Base-by-base conservation (phyloP, 2,888 invertebrate genomes). In the Drosophila aldrichi region DNA sequence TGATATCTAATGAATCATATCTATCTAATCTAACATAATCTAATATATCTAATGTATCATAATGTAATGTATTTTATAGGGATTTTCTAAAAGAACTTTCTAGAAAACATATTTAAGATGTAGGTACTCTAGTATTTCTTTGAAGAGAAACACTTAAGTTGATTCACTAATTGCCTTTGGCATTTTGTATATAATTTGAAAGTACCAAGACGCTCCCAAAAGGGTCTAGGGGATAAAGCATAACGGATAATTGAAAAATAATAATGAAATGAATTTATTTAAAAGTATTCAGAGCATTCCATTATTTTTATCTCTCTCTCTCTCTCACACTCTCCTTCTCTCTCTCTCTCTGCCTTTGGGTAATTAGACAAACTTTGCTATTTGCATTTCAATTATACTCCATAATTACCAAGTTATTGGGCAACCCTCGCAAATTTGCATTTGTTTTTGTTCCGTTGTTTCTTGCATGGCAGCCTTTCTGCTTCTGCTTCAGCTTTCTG, bases 401-500 rank as follows among this genome's bases (percentile, higher is more conserved):
- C 1, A 34, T 34, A 34, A 20, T 51, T 34, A 20, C 1, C 51
- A 57, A 61, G 34, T 58, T 44, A 12, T 52, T 1, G 29, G 61
- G 16, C 63, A 9, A 16, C 80, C 55, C 80, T 80, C 77, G 55
- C 22, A 12, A 20, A 36, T 41, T 52, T 18, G 41, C n/a, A 40
- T 55, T 43, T 60, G 20, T 1, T 56, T 56, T 12, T 58, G 40
- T 38, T 57, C 12, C 48, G 46, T 66, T 44, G 51, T 43, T 40
- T 38, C 54, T 70, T 41, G 40, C n/a, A 49, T 29, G 51, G 63
- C 60, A 61, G 74, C 65, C 62, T 71, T 70, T 54, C 49, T 61
- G 63, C 38, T 64, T 52, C 43, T n/a, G n/a, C n/a, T n/a, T n/a
- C n/a, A n/a, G n/a, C n/a, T n/a, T n/a, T n/a, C n/a, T 74, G 69